These are phyloP conservation scores for Neopipo cinnamomea DNA, from an alignment of 2,113 vertebrate species.

Conservation along the genomic window DNA sequence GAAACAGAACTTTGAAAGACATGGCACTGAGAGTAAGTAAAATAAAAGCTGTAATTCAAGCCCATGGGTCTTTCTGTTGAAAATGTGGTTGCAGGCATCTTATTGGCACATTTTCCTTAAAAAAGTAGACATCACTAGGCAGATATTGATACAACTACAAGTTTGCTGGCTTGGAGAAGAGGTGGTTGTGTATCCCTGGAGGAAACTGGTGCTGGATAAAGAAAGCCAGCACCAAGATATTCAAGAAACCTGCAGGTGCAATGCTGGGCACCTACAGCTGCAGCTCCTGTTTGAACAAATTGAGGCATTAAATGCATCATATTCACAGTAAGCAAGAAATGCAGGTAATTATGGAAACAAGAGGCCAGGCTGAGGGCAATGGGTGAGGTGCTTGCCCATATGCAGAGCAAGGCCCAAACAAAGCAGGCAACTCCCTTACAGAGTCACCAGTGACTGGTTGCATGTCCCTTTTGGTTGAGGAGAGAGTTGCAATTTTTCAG, in stretches of 20 bases:
- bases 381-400: neutral
- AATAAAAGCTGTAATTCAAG: neutral
- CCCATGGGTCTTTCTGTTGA: neutral
- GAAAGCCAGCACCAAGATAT: neutral
- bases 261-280: neutral
- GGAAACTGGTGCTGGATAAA: neutral
- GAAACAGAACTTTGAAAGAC: neutral
- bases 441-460: neutral
- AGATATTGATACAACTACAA: neutral
- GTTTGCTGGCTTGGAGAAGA: neutral
- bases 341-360: constrained; percentile 14
- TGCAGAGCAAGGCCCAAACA: neutral
- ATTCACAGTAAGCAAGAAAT: constrained; percentile 8
- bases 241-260: neutral
- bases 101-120: neutral
- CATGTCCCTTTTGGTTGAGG: neutral
- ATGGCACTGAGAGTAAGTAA: neutral
- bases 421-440: neutral
- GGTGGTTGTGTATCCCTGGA: neutral
- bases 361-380: neutral
- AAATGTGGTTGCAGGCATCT: neutral
- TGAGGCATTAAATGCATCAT: neutral
- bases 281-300: neutral
- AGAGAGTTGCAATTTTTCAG: neutral
- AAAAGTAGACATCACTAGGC: neutral